Conservation (phyloP, 1,140 invertebrate species). For the Eulimnadia texana region DNA sequence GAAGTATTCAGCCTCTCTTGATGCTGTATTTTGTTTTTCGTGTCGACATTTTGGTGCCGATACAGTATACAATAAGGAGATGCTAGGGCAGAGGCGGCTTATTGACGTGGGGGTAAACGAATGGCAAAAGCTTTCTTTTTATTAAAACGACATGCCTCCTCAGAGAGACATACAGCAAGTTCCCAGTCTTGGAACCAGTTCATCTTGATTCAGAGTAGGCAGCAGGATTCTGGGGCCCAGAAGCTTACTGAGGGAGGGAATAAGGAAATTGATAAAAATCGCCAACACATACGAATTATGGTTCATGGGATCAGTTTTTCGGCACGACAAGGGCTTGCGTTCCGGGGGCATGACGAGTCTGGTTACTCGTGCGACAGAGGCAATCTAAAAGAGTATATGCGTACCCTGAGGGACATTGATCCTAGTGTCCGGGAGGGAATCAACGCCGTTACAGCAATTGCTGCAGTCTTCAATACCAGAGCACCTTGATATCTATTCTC, state of each 20-base stretch:
- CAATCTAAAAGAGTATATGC: constrained; percentile 25
- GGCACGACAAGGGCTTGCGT: constrained; percentile 25
- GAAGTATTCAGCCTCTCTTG: not conserved
- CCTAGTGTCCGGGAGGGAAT: not conserved
- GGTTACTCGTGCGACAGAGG: constrained; percentile 21
- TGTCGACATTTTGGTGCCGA: not conserved
- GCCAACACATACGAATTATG: not conserved
- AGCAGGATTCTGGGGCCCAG: no score
- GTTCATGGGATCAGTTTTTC: constrained; percentile 9
- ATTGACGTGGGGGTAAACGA: not conserved
- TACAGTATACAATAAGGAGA: not conserved
- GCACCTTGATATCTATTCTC: constrained; percentile 17
- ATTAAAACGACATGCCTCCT: no score
- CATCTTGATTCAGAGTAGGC: no score
- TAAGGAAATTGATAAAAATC: constrained; percentile 5
- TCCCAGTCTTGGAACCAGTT: no score
- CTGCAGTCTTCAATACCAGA: constrained; percentile 11
- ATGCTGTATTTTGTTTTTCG: not conserved
- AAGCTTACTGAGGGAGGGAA: not conserved
- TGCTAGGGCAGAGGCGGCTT: not conserved
- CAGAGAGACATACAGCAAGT: no score
- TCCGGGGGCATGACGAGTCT: constrained; percentile 24
- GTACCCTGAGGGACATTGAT: constrained; percentile 15
- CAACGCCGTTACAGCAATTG: constrained; percentile 16
- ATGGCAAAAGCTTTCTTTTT: constrained; percentile 7